Conservation (phyloP, 2,797 vertebrate species). For the Eutrigla gurnardus region DNA sequence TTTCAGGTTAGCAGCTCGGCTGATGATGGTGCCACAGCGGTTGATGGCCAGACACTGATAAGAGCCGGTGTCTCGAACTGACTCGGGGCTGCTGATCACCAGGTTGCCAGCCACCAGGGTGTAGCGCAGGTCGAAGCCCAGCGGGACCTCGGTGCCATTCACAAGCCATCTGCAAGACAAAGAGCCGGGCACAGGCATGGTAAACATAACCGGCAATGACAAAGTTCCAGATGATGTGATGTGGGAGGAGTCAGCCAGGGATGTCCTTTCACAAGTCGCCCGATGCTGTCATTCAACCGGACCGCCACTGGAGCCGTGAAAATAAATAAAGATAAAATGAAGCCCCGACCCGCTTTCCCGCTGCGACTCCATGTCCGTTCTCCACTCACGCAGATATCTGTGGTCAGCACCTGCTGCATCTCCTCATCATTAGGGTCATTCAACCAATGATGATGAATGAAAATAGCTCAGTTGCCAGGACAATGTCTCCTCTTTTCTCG, state of each 20-base stretch:
- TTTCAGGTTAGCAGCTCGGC: slow-evolving; percentile 91
- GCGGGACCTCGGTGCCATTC: slow-evolving; percentile 91
- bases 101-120: slow-evolving; percentile 92
- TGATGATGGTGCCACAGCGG: slow-evolving; percentile 91
- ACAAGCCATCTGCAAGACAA: slow-evolving; percentile 90
- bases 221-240: not conserved
- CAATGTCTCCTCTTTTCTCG: no score
- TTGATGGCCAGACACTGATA: slow-evolving; percentile 97
- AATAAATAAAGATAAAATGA: no score
- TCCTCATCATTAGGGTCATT: no score
- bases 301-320: no score
- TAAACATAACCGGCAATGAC: not conserved
- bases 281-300: no score
- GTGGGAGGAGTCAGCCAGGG: not conserved
- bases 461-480: no score
- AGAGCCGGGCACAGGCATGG: not conserved
- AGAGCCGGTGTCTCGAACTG: slow-evolving; percentile 88
- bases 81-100: slow-evolving; percentile 90
- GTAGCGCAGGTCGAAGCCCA: slow-evolving; percentile 88
- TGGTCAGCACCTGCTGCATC: no score
- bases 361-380: no score
- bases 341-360: no score
- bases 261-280: no score
- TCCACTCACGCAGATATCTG: no score
- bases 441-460: no score